Evolutionary conservation across 1,140 invertebrate genomes (phyloP).

Genomic region (Drosophila bocki): DNA sequence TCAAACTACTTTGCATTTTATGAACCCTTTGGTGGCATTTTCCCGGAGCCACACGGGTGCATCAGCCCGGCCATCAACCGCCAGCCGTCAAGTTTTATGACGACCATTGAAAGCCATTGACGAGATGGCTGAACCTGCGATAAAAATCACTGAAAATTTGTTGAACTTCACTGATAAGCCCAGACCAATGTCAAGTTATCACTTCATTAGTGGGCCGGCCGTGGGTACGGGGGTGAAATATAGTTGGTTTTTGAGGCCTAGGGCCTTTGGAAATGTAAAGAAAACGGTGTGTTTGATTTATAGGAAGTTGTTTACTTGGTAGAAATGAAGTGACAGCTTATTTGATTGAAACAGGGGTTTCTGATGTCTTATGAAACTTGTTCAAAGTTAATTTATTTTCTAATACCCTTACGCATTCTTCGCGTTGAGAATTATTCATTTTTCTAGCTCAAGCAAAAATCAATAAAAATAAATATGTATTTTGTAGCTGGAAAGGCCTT

Average conservation of each 20-base stretch:
- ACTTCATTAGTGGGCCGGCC: slow-evolving; percentile 60
- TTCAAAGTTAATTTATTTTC: background rate
- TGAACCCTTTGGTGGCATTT: slow-evolving; percentile 39
- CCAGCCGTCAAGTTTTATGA: slow-evolving; percentile 54
- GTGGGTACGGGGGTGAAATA: slow-evolving; percentile 5
- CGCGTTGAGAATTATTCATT: background rate
- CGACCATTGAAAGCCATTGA: slow-evolving; percentile 59
- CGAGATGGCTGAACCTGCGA: slow-evolving; percentile 53
- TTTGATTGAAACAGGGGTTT: background rate
- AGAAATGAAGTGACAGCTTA: slow-evolving; percentile 5
- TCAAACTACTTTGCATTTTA: slow-evolving; percentile 80
- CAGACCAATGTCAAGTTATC: slow-evolving; percentile 56
- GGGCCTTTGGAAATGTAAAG: background rate
- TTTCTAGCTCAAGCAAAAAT: slow-evolving; percentile 18
- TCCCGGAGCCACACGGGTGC: slow-evolving; percentile 28
- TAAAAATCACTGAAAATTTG: slow-evolving; percentile 79
- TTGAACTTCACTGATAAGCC: slow-evolving; percentile 57
- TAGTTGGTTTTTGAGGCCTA: slow-evolving; percentile 9
- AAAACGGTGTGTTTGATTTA: slow-evolving; percentile 18
- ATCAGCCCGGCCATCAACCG: slow-evolving; percentile 11
- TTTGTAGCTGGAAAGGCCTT: slow-evolving; percentile 16
- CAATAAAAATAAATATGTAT: slow-evolving; percentile 18
- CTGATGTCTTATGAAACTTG: background rate
- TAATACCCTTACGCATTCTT: background rate
- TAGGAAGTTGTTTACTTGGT: slow-evolving; percentile 11